phyloP scores from a whole-genome alignment of 2,888 invertebrate genomes.

The Athripsodes cinereus region DNA sequence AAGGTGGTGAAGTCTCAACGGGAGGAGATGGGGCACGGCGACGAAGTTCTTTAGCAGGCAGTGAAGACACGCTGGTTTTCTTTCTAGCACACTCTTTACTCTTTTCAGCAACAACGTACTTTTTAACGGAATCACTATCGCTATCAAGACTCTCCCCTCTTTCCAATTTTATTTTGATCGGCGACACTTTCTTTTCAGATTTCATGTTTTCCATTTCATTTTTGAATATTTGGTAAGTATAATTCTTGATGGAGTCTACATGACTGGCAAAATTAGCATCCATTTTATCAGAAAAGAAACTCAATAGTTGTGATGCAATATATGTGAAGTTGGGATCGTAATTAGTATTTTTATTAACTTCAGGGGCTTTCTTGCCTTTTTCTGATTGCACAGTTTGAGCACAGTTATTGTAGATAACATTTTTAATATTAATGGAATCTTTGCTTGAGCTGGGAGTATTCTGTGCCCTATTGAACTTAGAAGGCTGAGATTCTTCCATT shows the following conservation, averaged over 20 bases:
- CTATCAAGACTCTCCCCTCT: neutral
- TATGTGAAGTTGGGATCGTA: conserved; percentile 9
- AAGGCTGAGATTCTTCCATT: neutral
- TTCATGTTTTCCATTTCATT: conserved; percentile 2
- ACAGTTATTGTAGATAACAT: conserved; percentile 17
- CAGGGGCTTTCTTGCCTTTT: neutral
- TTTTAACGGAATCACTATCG: neutral
- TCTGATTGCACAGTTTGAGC: neutral
- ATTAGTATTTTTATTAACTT: neutral
- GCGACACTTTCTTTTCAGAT: neutral
- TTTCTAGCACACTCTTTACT: neutral
- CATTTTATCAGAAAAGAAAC: conserved; percentile 9
- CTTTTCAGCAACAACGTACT: neutral
- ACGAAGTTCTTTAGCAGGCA: neutral
- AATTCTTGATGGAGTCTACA: conserved; percentile 4
- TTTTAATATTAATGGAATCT: conserved; percentile 14
- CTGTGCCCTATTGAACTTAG: neutral
- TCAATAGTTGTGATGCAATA: conserved; percentile 8
- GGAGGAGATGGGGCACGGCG: neutral
- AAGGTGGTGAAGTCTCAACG: neutral
- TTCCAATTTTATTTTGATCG: conserved; percentile 6
- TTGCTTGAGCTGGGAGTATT: neutral
- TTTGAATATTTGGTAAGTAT: conserved; percentile 4
- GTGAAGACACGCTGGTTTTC: neutral
- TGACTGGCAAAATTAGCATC: conserved; percentile 5